Percentiles rank a stretch among this genome's conserved stretches.
phyloP scores from a whole-genome alignment of 2,797 vertebrate genomes.

The Amblyopsis hoosieri region DNA sequence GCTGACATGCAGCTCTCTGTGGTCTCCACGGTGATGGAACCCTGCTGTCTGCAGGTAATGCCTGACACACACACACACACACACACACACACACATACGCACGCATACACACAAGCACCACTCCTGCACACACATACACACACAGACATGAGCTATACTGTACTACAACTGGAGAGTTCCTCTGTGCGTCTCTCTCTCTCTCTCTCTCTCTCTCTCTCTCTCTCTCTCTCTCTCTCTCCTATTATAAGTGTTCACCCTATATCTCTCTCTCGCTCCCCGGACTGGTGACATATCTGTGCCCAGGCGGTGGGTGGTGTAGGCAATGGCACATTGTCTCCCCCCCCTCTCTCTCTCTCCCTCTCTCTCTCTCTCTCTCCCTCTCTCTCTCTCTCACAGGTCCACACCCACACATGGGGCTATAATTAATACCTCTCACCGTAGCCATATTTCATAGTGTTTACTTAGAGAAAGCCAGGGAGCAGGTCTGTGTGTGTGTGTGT shows the following conservation, averaged over 20 bases:
- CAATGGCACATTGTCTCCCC: conserved; percentile 70
- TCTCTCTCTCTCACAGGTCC: conserved; percentile 43
- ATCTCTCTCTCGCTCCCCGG: conserved; percentile 42
- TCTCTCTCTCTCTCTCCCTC: conserved; percentile 36
- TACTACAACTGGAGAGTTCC: too few relatives aligned
- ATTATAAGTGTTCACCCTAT: not conserved
- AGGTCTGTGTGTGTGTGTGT: conserved; percentile 1
- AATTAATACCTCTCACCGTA: conserved; percentile 80
- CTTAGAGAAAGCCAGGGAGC: conserved; percentile 71
- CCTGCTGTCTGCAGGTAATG: not conserved
- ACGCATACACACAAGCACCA: not conserved
- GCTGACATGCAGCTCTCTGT: too few relatives aligned
- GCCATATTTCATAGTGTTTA: conserved; percentile 83
- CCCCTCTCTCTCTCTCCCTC: conserved; percentile 22
- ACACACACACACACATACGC: conserved; percentile 1
- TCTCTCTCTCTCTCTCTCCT: conserved; percentile 37
- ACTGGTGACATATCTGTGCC: conserved; percentile 78
- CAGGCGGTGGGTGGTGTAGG: conserved; percentile 63
- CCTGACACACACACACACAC: conserved; percentile 25
- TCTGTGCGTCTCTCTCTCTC: conserved; percentile 41
- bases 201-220: conserved; percentile 29
- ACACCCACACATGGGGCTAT: conserved; percentile 76
- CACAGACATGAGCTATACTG: not conserved
- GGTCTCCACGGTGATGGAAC: too few relatives aligned
- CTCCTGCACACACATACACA: not conserved